A percentile compares a stretch with the other conserved stretches of the same genome.
These are phyloP conservation scores for Brienomyrus brachyistius DNA, from an alignment of 2,113 vertebrate genomes.

Conservation along the genomic window DNA sequence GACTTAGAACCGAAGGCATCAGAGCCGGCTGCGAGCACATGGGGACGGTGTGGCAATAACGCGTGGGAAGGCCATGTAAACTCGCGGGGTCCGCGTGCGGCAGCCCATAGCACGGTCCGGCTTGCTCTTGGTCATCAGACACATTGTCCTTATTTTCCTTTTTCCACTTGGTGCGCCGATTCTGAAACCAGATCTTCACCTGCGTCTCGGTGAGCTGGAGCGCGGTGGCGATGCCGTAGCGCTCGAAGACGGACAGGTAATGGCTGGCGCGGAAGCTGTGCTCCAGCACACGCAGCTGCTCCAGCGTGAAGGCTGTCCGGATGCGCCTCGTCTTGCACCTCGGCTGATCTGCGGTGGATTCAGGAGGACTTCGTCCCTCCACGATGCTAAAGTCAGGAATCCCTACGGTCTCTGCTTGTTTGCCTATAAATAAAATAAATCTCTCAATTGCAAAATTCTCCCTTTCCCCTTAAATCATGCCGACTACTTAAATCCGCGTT, in stretches of 20 bases:
- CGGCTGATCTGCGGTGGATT: not conserved
- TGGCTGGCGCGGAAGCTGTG: slow-evolving; percentile 55
- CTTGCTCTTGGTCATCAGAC: slow-evolving; percentile 15
- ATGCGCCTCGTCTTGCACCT: slow-evolving; percentile 42
- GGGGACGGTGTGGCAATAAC: not conserved
- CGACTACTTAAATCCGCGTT: not conserved
- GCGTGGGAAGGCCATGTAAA: not conserved
- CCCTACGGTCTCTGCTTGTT: not conserved
- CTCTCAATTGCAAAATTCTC: not conserved
- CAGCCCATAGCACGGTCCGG: not conserved
- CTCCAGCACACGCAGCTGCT: slow-evolving; percentile 61
- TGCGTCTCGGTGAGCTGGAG: slow-evolving; percentile 61
- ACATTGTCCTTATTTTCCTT: slow-evolving; percentile 49
- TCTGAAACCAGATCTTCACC: slow-evolving; percentile 74
- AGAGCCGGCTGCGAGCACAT: not conserved
- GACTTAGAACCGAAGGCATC: not conserved
- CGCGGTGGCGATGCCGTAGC: slow-evolving; percentile 49
- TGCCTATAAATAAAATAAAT: not conserved
- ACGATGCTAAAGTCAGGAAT: not conserved
- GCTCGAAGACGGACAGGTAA: slow-evolving; percentile 64
- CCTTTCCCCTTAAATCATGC: not conserved
- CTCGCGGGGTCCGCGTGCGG: not conserved
- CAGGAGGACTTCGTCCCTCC: not conserved
- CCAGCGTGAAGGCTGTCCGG: slow-evolving; percentile 57
- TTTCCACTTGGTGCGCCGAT: slow-evolving; percentile 68